phyloP scores from a whole-genome alignment of 2,797 vertebrate genomes.

The Halcyon chelicuti region DNA sequence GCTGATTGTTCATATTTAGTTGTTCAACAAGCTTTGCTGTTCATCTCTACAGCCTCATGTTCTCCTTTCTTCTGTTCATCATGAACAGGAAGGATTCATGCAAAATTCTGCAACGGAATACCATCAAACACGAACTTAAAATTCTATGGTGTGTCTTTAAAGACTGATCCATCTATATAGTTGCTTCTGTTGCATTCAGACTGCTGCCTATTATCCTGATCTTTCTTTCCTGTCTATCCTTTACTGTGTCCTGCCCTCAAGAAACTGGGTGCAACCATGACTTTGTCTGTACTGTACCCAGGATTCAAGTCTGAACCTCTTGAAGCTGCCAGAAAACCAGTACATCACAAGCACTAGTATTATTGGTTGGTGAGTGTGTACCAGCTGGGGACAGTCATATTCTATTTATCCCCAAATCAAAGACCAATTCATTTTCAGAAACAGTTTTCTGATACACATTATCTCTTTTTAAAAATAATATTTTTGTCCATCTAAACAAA shows the following conservation, averaged over 20 bases:
- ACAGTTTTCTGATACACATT: background rate
- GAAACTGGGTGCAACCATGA: background rate
- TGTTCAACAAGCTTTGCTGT: background rate
- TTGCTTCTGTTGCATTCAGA: background rate
- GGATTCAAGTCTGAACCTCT: background rate
- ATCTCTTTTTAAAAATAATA: background rate
- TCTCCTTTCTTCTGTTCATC: background rate
- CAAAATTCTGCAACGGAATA: background rate
- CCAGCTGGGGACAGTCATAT: background rate
- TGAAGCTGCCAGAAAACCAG: background rate
- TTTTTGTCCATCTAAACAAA: background rate
- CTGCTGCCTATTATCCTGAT: background rate
- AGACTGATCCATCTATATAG: background rate
- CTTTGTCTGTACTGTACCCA: background rate
- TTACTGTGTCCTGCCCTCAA: background rate
- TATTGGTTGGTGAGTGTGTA: background rate
- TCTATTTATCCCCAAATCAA: background rate
- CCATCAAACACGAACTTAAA: background rate
- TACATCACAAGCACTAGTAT: background rate
- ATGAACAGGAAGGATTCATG: background rate
- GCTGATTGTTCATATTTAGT: background rate
- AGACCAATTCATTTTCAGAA: background rate
- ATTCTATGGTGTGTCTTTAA: background rate
- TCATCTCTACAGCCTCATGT: background rate
- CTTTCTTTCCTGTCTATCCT: background rate